Conservation (phyloP, 2,113 vertebrate species). For the Prolemur simus region DNA sequence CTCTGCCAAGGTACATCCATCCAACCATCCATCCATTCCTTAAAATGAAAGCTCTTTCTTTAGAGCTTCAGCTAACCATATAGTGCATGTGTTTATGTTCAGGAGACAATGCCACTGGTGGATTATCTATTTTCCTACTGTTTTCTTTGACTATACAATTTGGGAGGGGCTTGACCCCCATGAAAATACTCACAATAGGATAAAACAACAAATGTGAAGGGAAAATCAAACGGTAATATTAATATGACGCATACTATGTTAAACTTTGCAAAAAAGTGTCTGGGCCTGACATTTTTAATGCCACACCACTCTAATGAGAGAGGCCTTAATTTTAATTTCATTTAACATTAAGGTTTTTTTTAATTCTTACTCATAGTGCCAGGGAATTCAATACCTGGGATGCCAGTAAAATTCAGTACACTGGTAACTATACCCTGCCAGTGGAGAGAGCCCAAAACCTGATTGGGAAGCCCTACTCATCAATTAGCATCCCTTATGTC, state of each 20-base stretch:
- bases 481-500: background rate
- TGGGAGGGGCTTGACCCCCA: background rate
- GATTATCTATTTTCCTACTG: constrained; percentile 53
- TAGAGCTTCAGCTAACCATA: constrained; percentile 51
- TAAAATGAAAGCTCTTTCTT: constrained; percentile 71
- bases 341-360: constrained; percentile 51
- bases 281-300: constrained; percentile 69
- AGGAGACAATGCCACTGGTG: constrained; percentile 17
- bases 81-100: constrained; percentile 3
- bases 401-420: constrained; percentile 34
- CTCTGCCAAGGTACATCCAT: constrained; percentile 30
- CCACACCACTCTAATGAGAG: constrained; percentile 47
- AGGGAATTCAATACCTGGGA: constrained; percentile 45
- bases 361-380: constrained; percentile 55
- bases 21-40: constrained; percentile 58
- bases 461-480: background rate
- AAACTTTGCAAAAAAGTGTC: constrained; percentile 13
- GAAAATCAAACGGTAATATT: constrained; percentile 43
- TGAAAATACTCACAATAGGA: background rate
- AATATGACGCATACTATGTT: background rate
- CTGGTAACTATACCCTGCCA: constrained; percentile 4
- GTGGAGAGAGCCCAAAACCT: constrained; percentile 12
- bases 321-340: constrained; percentile 77
- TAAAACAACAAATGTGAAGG: constrained; percentile 31
- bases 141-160: constrained; percentile 51